phyloP scores from a whole-genome alignment of 2,888 invertebrate species.

The Nemapogon koenigi region DNA sequence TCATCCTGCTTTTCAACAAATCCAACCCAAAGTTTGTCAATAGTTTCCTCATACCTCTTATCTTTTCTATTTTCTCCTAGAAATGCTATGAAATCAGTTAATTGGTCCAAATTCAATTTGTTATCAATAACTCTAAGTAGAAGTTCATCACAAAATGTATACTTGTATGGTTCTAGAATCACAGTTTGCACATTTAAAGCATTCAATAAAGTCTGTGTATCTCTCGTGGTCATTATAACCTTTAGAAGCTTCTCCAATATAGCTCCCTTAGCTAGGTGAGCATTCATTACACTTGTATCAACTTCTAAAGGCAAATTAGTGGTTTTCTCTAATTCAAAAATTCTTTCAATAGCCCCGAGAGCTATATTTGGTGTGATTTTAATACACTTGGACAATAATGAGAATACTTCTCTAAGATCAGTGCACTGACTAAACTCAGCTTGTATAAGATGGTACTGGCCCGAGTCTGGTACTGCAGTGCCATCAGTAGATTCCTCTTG shows the following conservation, averaged over 20 bases:
- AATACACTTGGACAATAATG: constrained; percentile 50
- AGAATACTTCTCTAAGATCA: constrained; percentile 48
- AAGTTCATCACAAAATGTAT: constrained; percentile 67
- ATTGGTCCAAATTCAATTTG: constrained; percentile 60
- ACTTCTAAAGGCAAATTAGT: constrained; percentile 22
- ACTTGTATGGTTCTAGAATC: constrained; percentile 46
- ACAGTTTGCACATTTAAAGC: constrained; percentile 41
- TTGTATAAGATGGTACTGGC: constrained; percentile 43
- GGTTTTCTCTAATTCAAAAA: constrained; percentile 45
- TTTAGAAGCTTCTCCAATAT: constrained; percentile 50
- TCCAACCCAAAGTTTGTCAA: constrained; percentile 73
- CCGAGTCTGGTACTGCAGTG: constrained; percentile 27
- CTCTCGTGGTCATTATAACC: constrained; percentile 51
- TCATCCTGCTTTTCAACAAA: constrained; percentile 63
- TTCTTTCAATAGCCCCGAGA: constrained; percentile 53
- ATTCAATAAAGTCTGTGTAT: constrained; percentile 50
- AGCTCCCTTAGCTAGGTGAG: constrained; percentile 47
- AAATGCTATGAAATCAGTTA: constrained; percentile 65
- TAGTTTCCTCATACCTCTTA: constrained; percentile 49
- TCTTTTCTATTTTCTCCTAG: constrained; percentile 53
- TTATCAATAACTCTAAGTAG: constrained; percentile 67
- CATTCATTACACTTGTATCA: constrained; percentile 29
- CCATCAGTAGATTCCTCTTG: constrained; percentile 25
- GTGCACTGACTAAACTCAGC: constrained; percentile 51
- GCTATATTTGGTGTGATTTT: constrained; percentile 59